Evolutionary conservation across 2,888 invertebrate species (phyloP), one percentile per base, ranked within the genome.

Genomic region (Andrena haemorrhoa): DNA sequence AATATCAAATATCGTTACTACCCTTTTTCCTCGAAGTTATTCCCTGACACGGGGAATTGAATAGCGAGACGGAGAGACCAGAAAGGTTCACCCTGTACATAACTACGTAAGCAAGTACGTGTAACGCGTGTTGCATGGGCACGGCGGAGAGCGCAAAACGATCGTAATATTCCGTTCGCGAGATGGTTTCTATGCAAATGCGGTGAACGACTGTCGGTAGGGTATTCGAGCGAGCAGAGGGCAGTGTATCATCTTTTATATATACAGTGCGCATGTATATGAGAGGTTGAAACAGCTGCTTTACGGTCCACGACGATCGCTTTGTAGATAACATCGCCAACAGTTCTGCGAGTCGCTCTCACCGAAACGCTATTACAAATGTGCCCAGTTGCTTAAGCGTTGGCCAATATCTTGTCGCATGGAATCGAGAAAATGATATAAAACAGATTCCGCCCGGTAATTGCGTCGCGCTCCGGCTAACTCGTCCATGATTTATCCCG

Each of bases 131-230:
- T 79, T 68, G 70, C 79, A 53, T 58, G 70, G 60, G 60, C 8
- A 26, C 49, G 58, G 73, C 7, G 61, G 79, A 72, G 79, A 86
- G 58, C 84, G 81, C 86, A 83, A 88, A 82, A 86, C 85, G 88
- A 85, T 83, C 82, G 80, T 85, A 86, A 86, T 83, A 81, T 83
- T 82, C 83, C 79, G 75, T 70, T 80, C 80, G 74, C 79, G 88
- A 12, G 68, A 86, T 86, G 80, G 77, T 86, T 85, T 88, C 88
- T 85, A 88, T 88, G 86, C 79, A 87, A 88, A 88, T 88, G 82
- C 77, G 81, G 63, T 75, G 86, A 84, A 82, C 84, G 82, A 83
- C 78, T 87, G 83, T 83, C 82, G 86, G 86, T 87, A 75, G 83
- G 56, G 78, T 83, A 83, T 71, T 82, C 79, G 75, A 80, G 65